Conservation (phyloP, 2,797 vertebrate species). For the Sebastes vulpes region DNA sequence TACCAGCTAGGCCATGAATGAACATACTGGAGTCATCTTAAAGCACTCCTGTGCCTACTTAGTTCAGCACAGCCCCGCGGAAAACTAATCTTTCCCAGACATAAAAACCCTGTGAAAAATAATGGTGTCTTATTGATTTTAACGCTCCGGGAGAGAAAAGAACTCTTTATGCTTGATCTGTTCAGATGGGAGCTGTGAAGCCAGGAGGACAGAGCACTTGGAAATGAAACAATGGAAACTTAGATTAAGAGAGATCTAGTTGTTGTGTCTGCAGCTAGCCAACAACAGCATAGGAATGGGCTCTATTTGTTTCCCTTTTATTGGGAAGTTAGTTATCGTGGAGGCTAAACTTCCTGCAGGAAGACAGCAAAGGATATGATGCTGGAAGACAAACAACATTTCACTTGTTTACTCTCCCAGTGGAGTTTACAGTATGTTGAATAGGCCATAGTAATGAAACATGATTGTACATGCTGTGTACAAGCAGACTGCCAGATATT, state of each 20-base stretch:
- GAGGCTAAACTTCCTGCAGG: slow-evolving; percentile 75
- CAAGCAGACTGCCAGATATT: slow-evolving; percentile 39
- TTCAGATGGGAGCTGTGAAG: slow-evolving; percentile 43
- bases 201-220: slow-evolving; percentile 18
- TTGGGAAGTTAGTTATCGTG: slow-evolving; percentile 53
- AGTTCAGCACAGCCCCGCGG: slow-evolving; percentile 34
- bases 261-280: slow-evolving; percentile 51
- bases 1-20: slow-evolving; percentile 35
- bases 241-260: slow-evolving; percentile 24
- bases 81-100: slow-evolving; percentile 67
- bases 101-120: slow-evolving; percentile 50
- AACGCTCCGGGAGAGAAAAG: slow-evolving; percentile 25
- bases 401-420: slow-evolving; percentile 57
- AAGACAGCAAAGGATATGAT: slow-evolving; percentile 66
- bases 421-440: slow-evolving; percentile 28
- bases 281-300: slow-evolving; percentile 28
- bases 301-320: slow-evolving; percentile 60
- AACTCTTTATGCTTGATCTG: slow-evolving; percentile 41
- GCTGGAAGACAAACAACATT: slow-evolving; percentile 67
- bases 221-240: slow-evolving; percentile 61
- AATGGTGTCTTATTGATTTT: slow-evolving; percentile 69
- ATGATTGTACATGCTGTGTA: slow-evolving; percentile 35
- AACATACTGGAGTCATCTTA: slow-evolving; percentile 39
- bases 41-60: slow-evolving; percentile 54
- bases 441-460: slow-evolving; percentile 17